Evolutionary conservation across 2,113 vertebrate species (phyloP), one percentile per base, ranked within the genome.

Genomic region (Carassius auratus): DNA sequence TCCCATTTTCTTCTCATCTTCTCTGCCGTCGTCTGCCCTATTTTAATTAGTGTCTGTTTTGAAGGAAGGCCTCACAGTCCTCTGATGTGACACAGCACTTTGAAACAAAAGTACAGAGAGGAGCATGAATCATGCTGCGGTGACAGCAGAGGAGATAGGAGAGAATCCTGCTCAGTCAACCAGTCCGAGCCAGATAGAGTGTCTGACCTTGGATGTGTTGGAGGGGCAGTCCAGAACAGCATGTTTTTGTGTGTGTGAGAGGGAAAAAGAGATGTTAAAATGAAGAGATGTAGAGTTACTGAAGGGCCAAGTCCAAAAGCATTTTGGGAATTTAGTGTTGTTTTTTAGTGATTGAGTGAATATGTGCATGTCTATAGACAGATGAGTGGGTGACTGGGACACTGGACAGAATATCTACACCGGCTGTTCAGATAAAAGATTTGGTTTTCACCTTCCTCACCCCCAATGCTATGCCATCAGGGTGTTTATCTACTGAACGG

Each of bases 341-440:
- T 8, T 21, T 57, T 79, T 59, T 21, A 64, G 14, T 30, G 8
- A 66, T 36, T 69, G 59, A 76, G 83, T 76, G 36, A 36, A 45
- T 73, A n/a, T 48, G 23, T 81, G 61, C 12, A 3, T 23, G 78
- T 85, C 42, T 71, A 26, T 23, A 19, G n/a, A 61, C 8, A 76
- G 69, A 68, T 59, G 90, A 93, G 93, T 91, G 45, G 83, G 76
- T 76, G 94, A 90, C 90, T 88, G 92, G 91, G 94, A 94, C 84
- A 91, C 89, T 91, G 94, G 94, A 95, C 96, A 96, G 95, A 94
- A 94, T 92, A 96, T 95, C 95, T 95, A 96, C 94, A 94, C 90
- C 91, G 93, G 92, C 93, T 92, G 89, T 92, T 90, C 92, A 94
- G 94, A 94, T 87, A 92, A 91, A 92, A 92, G 91, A 94, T 91